These are phyloP conservation scores for Teleogryllus oceanicus DNA, from an alignment of 2,888 invertebrate species.

Conservation along the genomic window DNA sequence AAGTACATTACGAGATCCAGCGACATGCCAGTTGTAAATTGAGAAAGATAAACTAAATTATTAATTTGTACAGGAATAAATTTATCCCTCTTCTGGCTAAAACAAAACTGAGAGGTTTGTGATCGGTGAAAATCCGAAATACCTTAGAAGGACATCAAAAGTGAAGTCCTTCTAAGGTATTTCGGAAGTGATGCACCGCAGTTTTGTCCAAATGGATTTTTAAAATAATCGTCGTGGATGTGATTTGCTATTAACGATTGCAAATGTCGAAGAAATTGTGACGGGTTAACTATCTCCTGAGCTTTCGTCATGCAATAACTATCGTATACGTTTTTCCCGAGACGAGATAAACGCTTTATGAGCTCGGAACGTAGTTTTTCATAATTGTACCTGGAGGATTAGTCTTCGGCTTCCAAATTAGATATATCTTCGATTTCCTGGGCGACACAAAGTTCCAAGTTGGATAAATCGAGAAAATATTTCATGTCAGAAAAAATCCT, in stretches of 20 bases:
- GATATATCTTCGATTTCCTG: slow-evolving; percentile 25
- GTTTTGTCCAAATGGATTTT: neutral
- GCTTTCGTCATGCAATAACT: neutral
- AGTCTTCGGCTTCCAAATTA: too few relatives aligned
- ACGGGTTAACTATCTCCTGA: neutral
- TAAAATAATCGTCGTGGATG: neutral
- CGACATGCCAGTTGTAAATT: too few relatives aligned
- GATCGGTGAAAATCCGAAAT: too few relatives aligned
- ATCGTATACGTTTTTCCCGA: neutral
- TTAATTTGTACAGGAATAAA: too few relatives aligned
- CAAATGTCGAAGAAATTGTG: neutral
- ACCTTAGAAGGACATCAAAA: too few relatives aligned
- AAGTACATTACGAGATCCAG: too few relatives aligned
- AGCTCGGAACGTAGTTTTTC: neutral
- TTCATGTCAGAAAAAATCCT: slow-evolving; percentile 22
- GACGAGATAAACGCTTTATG: neutral
- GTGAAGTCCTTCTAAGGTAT: too few relatives aligned
- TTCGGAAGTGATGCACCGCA: too few relatives aligned
- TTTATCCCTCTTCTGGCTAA: too few relatives aligned
- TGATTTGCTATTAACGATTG: neutral
- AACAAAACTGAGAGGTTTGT: too few relatives aligned
- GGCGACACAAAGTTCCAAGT: slow-evolving; percentile 5
- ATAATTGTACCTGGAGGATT: slow-evolving; percentile 4
- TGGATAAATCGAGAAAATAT: slow-evolving; percentile 21
- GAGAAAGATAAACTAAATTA: too few relatives aligned